Conservation (phyloP, 2,888 invertebrate genomes). For the Spisula subtruncata region DNA sequence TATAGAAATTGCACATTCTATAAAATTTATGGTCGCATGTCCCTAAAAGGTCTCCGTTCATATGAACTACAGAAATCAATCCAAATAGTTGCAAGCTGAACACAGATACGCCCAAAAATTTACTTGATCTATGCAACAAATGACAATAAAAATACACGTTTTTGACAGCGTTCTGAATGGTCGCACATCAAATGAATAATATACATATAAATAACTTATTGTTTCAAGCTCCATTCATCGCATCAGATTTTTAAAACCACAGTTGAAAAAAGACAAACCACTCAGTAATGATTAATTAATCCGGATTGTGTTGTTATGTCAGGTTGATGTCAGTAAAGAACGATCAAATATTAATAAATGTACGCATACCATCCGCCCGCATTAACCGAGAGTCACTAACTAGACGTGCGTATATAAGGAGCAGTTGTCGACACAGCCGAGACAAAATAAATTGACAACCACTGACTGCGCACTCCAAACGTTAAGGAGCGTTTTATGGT, state of each 20-base stretch:
- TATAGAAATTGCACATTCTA: background rate
- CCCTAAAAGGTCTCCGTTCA: background rate
- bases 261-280: background rate
- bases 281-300: background rate
- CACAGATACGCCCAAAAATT: background rate
- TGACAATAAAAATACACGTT: background rate
- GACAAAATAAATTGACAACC: background rate
- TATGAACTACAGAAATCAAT: background rate
- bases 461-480: background rate
- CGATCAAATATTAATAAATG: conserved; percentile 22
- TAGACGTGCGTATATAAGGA: background rate
- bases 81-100: background rate
- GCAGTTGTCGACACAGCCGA: background rate
- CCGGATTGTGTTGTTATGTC: background rate
- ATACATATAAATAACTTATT: background rate
- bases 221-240: conserved; percentile 6
- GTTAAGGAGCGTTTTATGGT: background rate
- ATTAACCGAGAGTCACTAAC: background rate
- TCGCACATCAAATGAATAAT: background rate
- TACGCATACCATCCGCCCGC: background rate
- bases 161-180: background rate
- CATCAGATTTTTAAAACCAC: background rate
- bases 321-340: background rate
- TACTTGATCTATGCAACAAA: background rate
- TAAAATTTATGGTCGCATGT: background rate